Base-by-base conservation (phyloP, 2,888 invertebrate genomes). In the Mactromeris polynyma region DNA sequence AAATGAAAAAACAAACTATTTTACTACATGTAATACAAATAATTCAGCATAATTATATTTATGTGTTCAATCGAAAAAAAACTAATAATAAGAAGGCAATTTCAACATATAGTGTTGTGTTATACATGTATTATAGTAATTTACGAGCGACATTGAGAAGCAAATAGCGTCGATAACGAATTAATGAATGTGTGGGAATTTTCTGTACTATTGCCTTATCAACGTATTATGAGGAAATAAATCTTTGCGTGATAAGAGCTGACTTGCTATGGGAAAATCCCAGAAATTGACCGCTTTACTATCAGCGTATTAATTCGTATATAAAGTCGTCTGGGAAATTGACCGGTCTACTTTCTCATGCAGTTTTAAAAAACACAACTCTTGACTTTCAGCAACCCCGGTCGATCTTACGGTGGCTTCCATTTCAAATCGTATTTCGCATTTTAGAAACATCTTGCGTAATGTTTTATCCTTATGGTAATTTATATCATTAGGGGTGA, bases 311-410 rank as follows among this genome's bases (percentile, higher is more conserved):
- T 33, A 33, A 73, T 33, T 36, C 73, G 73, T 73, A 73, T 36
- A 73, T 33, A 73, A 73, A 73, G 9, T 7, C 36, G 73, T 73
- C 73, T 73, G 73, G 73, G 73, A 73, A 73, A 73, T 31, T 73
- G 73, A 36, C 73, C 73, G 33, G 33, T 36, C 33, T 73, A 73
- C 73, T 36, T 31, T 33, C 73, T 73, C 58, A n/a, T 58, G 58
- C 17, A 6, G 26, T 26, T 64, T 26, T 26, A 6, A 3, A 46
- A 17, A 64, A 26, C 58, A 26, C 21, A 4, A n/a, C 58, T 64
- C 26, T 64, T 64, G 26, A 26, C 58, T 26, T 26, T 64, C 26
- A n/a, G 58, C 58, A 64, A 26, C n/a, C 58, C n/a, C n/a, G 26
- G 58, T 2, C n/a, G 26, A 58, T 9, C 26, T 7, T n/a, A 46